phyloP scores from a whole-genome alignment of 2,797 vertebrate genomes.

The Squalus acanthias region DNA sequence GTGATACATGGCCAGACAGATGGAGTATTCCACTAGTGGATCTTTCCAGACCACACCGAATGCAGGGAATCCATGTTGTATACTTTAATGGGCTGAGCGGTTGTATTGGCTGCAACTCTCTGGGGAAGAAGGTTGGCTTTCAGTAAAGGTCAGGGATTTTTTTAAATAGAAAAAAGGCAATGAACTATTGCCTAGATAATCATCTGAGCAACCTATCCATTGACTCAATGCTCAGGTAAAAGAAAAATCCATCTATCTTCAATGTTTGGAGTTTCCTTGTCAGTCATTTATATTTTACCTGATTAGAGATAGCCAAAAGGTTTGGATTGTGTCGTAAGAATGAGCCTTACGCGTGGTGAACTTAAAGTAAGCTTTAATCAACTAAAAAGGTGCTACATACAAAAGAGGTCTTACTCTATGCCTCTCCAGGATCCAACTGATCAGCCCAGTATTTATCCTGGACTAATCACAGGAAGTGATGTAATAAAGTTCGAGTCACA shows the following conservation, averaged over 20 bases:
- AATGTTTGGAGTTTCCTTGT: neutral
- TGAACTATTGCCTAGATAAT: neutral
- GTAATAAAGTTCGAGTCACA: no score
- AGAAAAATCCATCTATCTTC: neutral
- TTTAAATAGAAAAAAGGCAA: neutral
- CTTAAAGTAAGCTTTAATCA: no score
- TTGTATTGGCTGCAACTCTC: neutral
- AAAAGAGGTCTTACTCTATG: no score
- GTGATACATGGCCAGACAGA: slow-evolving; percentile 11
- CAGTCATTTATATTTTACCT: neutral
- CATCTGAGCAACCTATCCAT: neutral
- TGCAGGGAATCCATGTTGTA: slow-evolving; percentile 16
- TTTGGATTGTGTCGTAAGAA: neutral
- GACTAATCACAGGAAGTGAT: no score
- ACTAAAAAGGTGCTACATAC: no score
- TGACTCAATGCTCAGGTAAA: neutral
- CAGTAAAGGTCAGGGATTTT: slow-evolving; percentile 4
- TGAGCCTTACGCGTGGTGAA: no score
- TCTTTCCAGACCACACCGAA: neutral
- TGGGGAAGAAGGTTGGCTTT: neutral
- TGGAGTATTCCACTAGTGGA: slow-evolving; percentile 11
- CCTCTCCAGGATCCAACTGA: no score
- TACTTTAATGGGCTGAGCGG: slow-evolving; percentile 16
- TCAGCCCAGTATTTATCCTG: no score
- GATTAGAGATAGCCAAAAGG: neutral